Evolutionary conservation across 2,797 vertebrate species (phyloP).

Genomic region (Dermochelys coriacea): DNA sequence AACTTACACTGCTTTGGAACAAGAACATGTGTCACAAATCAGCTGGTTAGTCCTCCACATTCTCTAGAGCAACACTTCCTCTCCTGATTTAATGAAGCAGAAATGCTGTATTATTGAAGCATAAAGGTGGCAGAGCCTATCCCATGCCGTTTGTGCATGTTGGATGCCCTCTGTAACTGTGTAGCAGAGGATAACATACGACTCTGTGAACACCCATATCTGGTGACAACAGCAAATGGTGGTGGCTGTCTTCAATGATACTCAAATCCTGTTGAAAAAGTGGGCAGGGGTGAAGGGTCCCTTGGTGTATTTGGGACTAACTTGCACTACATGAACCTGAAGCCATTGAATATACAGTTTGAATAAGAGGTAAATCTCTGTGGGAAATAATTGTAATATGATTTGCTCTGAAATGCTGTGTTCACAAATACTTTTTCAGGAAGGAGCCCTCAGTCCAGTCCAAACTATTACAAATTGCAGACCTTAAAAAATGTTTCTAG

Average conservation of each 20-base stretch:
- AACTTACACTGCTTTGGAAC: too few relatives aligned
- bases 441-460: not conserved
- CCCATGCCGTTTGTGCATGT: not conserved
- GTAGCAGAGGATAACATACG: not conserved
- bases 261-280: not conserved
- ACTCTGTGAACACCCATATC: not conserved
- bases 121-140: too few relatives aligned
- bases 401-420: not conserved
- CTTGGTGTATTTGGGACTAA: not conserved
- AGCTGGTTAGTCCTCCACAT: too few relatives aligned
- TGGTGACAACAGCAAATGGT: not conserved
- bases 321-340: not conserved
- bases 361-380: not conserved
- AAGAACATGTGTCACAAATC: too few relatives aligned
- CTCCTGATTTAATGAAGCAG: too few relatives aligned
- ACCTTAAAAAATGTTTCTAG: not conserved
- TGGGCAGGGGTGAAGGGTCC: not conserved
- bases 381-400: not conserved
- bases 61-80: too few relatives aligned
- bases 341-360: not conserved
- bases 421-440: not conserved
- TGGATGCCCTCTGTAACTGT: not conserved
- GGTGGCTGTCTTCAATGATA: not conserved
- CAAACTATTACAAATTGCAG: not conserved
- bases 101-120: too few relatives aligned